Conservation (phyloP, 2,797 vertebrate species). For the Gastrophryne carolinensis region DNA sequence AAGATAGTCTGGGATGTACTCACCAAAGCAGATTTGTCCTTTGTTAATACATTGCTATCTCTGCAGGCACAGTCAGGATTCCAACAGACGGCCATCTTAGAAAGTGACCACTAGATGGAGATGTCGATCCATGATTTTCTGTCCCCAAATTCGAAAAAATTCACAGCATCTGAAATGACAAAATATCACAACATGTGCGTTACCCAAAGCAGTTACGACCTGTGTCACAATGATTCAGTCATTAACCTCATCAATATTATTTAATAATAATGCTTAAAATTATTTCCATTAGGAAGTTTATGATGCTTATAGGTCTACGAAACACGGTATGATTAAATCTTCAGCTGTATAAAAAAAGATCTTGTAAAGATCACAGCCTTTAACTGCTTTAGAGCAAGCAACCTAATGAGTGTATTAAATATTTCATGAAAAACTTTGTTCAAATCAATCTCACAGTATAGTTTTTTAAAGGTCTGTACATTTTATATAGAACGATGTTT, state of each 20-base stretch:
- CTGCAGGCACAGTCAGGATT: too few relatives aligned
- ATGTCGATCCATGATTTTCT: conserved; percentile 1
- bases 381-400: background rate
- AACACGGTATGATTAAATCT: background rate
- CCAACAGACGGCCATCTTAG: background rate
- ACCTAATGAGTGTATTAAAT: background rate
- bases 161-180: background rate
- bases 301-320: background rate
- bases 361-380: background rate
- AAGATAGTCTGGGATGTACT: too few relatives aligned
- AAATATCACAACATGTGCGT: background rate
- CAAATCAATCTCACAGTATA: too few relatives aligned
- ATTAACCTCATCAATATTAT: background rate
- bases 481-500: too few relatives aligned
- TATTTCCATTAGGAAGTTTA: background rate
- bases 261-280: background rate
- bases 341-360: background rate
- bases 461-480: too few relatives aligned
- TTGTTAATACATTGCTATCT: too few relatives aligned
- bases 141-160: background rate
- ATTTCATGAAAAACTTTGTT: background rate
- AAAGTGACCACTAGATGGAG: conserved; percentile 29
- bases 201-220: background rate
- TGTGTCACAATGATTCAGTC: background rate
- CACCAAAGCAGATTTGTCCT: too few relatives aligned